Evolutionary conservation across 1,140 invertebrate genomes (phyloP), one percentile per base, ranked within the genome.

Genomic region (Euwallacea similis): DNA sequence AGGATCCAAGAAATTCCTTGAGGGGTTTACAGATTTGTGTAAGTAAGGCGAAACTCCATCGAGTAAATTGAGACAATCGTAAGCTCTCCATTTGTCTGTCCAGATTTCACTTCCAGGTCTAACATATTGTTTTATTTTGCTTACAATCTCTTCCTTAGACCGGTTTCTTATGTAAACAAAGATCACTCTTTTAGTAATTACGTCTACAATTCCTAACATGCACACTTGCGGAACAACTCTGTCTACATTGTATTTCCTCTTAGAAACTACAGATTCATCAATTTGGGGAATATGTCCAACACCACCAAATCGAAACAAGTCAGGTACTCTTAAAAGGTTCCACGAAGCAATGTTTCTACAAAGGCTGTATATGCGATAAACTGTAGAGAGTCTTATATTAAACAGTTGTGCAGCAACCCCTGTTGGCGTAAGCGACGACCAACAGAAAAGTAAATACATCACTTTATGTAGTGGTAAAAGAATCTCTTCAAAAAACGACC

Each of bases 221-320:
- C 66, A 68, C 41, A 11, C 33, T 41, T 13, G 6, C n/a, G 66
- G 66, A 2, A 68, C 43, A 21, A 59, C 6, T 2, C 66, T 42
- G n/a, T 56, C 66, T 42, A 55, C 50, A 46, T 68, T 43, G 42
- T 46, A 68, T 60, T 68, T 68, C 50, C 66, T 59, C 50, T 68
- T 68, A 8, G 66, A 59, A 4, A 68, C 6, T 11, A 68, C 43
- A 8, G 55, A 59, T 43, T 68, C 66, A 41, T 68, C 66, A 3
- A 68, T 68, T 47, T 68, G 66, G 43, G 56, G 41, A 42, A 66
- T 9, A 33, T 66, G 50, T n/a, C 64, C 64, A 11, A 21, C 4
- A 44, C 64, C 64, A 66, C 64, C 64, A 0, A 65, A 44, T 15
- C 42, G 11, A 58, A 67, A 58, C 16, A 67, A 44, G 7, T 67